phyloP scores from a whole-genome alignment of 2,113 vertebrate species.

The Chionis minor region DNA sequence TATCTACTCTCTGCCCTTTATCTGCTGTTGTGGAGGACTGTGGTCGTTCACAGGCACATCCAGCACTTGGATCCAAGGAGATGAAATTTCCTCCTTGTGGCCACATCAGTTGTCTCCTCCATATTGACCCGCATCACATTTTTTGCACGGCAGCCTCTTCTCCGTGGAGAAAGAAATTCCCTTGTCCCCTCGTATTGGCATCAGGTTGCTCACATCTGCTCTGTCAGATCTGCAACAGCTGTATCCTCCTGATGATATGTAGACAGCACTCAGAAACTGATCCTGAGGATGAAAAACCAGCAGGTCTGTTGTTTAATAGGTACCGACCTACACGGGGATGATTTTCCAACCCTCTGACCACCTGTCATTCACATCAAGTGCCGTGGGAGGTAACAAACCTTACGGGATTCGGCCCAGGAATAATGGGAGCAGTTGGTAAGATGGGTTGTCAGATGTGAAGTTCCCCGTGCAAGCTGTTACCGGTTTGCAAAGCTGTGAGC shows the following conservation, averaged over 20 bases:
- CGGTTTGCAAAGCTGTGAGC: not conserved
- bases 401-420: not conserved
- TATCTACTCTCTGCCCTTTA: not conserved
- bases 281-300: not conserved
- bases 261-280: not conserved
- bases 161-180: not conserved
- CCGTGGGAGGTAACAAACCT: not conserved
- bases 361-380: not conserved
- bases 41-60: not conserved
- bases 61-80: not conserved
- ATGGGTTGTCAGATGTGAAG: not conserved
- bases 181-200: not conserved
- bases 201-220: not conserved
- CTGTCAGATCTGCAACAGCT: not conserved
- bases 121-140: not conserved
- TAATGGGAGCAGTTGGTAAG: not conserved
- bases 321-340: not conserved
- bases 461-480: not conserved
- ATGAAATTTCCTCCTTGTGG: not conserved
- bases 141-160: not conserved
- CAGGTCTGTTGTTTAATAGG: not conserved
- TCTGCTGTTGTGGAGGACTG: not conserved
- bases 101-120: not conserved
- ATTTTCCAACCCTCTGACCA: constrained; percentile 7
- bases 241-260: not conserved